Evolutionary conservation across 1,140 invertebrate genomes (phyloP).

Genomic region (Antheraea pernyi): DNA sequence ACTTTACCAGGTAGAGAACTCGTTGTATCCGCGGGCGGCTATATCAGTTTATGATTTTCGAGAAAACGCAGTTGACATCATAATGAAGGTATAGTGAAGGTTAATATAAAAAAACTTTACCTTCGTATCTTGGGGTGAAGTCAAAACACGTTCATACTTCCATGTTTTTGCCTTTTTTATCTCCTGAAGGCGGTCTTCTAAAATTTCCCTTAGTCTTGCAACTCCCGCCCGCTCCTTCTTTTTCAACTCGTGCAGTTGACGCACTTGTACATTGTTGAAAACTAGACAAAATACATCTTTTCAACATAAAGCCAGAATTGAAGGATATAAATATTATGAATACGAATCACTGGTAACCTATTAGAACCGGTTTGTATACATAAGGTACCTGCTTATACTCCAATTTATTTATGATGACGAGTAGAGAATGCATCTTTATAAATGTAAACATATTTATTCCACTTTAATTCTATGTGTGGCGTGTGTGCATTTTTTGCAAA

Average conservation of each 20-base stretch:
- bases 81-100: no score
- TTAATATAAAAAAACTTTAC: constrained; percentile 22
- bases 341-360: not conserved
- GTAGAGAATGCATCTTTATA: no score
- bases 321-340: not conserved
- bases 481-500: not conserved
- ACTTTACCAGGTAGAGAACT: no score
- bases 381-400: not conserved
- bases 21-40: no score
- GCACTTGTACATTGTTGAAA: constrained; percentile 43
- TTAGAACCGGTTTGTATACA: not conserved
- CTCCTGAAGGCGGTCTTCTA: constrained; percentile 82
- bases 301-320: not conserved
- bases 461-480: no score
- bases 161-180: constrained; percentile 92
- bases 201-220: constrained; percentile 58
- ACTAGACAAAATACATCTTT: constrained; percentile 28
- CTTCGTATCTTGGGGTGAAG: constrained; percentile 84
- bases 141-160: constrained; percentile 93
- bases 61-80: no score
- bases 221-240: constrained; percentile 54
- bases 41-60: no score
- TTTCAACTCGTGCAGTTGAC: constrained; percentile 49
- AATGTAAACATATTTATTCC: no score
- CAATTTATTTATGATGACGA: no score